Evolutionary conservation across 2,888 invertebrate genomes (phyloP).

Genomic region (Dioctria rufipes): DNA sequence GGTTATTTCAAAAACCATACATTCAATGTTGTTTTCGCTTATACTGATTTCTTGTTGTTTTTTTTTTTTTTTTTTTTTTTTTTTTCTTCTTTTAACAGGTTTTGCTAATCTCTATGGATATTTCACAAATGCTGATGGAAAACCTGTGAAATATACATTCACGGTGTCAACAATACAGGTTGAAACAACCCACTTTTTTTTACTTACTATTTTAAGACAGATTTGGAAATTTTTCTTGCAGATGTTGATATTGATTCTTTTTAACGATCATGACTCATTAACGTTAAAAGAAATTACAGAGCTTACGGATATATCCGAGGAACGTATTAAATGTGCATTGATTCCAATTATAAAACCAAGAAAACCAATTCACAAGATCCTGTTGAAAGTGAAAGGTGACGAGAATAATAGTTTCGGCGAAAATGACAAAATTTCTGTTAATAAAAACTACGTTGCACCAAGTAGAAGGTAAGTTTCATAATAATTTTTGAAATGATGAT

Average conservation of each 20-base stretch:
- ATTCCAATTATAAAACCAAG: not conserved
- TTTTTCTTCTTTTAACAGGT: too few relatives aligned
- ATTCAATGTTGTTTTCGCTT: not conserved
- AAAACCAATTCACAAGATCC: not conserved
- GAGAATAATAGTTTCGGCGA: not conserved
- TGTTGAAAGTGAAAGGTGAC: not conserved
- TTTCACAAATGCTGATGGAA: not conserved
- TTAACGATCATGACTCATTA: slow-evolving; percentile 1
- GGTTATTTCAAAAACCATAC: not conserved
- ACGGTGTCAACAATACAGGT: slow-evolving; percentile 9
- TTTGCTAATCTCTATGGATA: not conserved
- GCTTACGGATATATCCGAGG: not conserved
- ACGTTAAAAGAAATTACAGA: not conserved
- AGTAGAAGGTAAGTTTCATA: too few relatives aligned
- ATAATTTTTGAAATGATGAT: too few relatives aligned
- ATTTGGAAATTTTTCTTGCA: not conserved
- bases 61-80: too few relatives aligned
- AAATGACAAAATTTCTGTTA: too few relatives aligned
- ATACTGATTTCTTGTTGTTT: not conserved
- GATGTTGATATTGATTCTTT: slow-evolving; percentile 8
- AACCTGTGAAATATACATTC: not conserved
- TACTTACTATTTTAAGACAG: not conserved
- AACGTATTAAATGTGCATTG: not conserved
- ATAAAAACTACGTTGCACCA: too few relatives aligned
- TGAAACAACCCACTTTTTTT: not conserved